These are phyloP conservation scores for Morinoia aosen DNA, from an alignment of 2,888 invertebrate genomes.

Conservation along the genomic window DNA sequence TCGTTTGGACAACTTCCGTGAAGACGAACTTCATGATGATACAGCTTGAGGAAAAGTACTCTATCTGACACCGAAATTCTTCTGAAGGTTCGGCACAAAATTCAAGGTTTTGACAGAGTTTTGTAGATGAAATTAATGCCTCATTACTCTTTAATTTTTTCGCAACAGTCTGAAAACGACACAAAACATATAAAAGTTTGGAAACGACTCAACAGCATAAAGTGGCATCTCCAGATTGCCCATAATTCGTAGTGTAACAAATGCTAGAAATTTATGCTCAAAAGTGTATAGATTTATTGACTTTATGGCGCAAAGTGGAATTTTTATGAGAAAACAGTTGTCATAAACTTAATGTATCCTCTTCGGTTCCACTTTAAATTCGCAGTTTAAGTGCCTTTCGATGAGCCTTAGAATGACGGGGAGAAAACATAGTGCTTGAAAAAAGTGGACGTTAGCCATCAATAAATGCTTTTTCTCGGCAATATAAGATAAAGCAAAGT, in stretches of 20 bases:
- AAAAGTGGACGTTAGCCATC: background rate
- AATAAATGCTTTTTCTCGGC: background rate
- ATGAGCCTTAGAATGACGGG: background rate
- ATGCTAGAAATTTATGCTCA: no score
- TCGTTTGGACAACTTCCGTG: background rate
- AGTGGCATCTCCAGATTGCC: no score
- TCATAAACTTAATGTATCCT: background rate
- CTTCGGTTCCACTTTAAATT: background rate
- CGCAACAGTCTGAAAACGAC: no score
- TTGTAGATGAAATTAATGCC: background rate
- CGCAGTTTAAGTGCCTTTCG: background rate
- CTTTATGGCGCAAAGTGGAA: background rate
- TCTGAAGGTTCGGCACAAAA: background rate
- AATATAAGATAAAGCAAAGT: background rate
- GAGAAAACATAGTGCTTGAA: background rate
- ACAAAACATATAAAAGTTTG: no score
- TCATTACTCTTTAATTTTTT: no score
- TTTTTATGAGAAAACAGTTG: background rate
- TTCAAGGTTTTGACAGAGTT: background rate
- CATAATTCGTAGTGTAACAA: no score
- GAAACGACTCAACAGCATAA: no score
- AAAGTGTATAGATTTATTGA: no score
- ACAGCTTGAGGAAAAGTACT: background rate
- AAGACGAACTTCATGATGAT: background rate
- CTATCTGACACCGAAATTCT: background rate